These are phyloP conservation scores for Syngnathus floridae DNA, from an alignment of 2,113 vertebrate genomes.

Conservation along the genomic window DNA sequence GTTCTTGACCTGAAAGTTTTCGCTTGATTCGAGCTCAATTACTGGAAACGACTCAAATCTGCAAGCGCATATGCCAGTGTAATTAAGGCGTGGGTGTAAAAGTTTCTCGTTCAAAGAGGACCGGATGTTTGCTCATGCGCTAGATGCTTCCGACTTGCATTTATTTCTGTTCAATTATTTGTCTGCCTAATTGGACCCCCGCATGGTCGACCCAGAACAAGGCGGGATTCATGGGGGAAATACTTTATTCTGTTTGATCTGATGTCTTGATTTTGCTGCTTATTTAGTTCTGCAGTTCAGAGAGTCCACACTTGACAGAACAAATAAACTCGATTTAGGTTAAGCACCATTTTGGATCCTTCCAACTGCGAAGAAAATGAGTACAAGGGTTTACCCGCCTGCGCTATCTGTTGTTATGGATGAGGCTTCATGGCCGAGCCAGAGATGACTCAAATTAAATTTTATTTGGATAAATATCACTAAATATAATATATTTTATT, in stretches of 20 bases:
- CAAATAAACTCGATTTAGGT: slow-evolving; percentile 70
- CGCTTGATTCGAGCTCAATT: slow-evolving; percentile 28
- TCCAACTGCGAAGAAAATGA: slow-evolving; percentile 52
- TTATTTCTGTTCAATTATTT: slow-evolving; percentile 73
- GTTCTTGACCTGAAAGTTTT: slow-evolving; percentile 17
- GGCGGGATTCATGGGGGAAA: slow-evolving; percentile 61
- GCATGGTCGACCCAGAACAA: slow-evolving; percentile 52
- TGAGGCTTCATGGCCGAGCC: slow-evolving; percentile 24
- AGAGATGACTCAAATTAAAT: not conserved
- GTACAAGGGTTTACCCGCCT: slow-evolving; percentile 38
- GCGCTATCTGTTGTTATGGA: slow-evolving; percentile 48
- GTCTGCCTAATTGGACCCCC: slow-evolving; percentile 66
- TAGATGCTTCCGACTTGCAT: slow-evolving; percentile 57
- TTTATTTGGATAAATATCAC: too few relatives aligned
- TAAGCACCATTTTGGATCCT: slow-evolving; percentile 62
- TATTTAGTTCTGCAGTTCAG: slow-evolving; percentile 54
- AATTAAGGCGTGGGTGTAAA: slow-evolving; percentile 53
- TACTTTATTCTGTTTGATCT: slow-evolving; percentile 68
- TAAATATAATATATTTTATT: too few relatives aligned
- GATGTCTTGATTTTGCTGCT: slow-evolving; percentile 62
- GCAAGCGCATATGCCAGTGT: slow-evolving; percentile 48
- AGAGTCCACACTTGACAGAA: slow-evolving; percentile 62
- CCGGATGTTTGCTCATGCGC: slow-evolving; percentile 42
- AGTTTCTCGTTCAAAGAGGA: slow-evolving; percentile 63
- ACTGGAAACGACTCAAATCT: slow-evolving; percentile 47